Percentiles rank a stretch among this genome's conserved stretches.
These are phyloP conservation scores for Mus spicilegus DNA, from an alignment of 2,113 vertebrate genomes.

Conservation along the genomic window DNA sequence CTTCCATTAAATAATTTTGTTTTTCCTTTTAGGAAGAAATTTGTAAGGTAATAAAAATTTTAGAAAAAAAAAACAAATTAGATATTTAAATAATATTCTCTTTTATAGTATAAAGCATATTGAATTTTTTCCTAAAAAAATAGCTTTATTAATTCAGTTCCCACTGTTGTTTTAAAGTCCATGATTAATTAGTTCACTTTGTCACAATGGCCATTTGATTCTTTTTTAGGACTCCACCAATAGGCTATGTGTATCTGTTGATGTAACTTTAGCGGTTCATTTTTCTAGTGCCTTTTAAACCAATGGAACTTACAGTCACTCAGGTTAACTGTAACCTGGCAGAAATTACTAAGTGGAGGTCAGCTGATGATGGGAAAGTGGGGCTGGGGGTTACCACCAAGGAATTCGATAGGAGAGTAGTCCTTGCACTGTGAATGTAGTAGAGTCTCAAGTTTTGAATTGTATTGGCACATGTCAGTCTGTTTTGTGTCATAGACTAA, in stretches of 20 bases:
- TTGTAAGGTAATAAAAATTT: slow-evolving; percentile 28
- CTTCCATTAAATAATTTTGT: slow-evolving; percentile 6
- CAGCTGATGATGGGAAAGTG: not conserved
- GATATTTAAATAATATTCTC: slow-evolving; percentile 18
- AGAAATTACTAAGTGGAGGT: slow-evolving; percentile 11
- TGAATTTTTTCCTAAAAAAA: slow-evolving; percentile 30
- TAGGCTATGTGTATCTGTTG: not conserved
- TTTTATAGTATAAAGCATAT: not conserved
- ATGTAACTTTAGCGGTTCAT: not conserved
- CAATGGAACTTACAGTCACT: not conserved
- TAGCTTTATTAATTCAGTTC: not conserved
- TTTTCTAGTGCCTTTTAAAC: slow-evolving; percentile 22
- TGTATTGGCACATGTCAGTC: not conserved
- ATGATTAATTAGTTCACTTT: slow-evolving; percentile 20
- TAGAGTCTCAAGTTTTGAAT: slow-evolving; percentile 15
- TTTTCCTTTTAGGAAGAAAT: slow-evolving; percentile 28
- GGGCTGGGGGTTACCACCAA: not conserved
- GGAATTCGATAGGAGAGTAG: not conserved
- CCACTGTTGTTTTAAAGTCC: not conserved
- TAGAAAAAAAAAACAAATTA: slow-evolving; percentile 51
- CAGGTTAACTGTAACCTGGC: not conserved
- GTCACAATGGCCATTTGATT: slow-evolving; percentile 15
- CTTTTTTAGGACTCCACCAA: slow-evolving; percentile 34
- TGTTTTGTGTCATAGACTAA: not conserved
- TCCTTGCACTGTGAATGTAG: not conserved